A percentile compares a stretch with the other conserved stretches of the same genome.
These are phyloP conservation scores for Datnioides undecimradiatus DNA, from an alignment of 2,113 vertebrate genomes.

Conservation along the genomic window DNA sequence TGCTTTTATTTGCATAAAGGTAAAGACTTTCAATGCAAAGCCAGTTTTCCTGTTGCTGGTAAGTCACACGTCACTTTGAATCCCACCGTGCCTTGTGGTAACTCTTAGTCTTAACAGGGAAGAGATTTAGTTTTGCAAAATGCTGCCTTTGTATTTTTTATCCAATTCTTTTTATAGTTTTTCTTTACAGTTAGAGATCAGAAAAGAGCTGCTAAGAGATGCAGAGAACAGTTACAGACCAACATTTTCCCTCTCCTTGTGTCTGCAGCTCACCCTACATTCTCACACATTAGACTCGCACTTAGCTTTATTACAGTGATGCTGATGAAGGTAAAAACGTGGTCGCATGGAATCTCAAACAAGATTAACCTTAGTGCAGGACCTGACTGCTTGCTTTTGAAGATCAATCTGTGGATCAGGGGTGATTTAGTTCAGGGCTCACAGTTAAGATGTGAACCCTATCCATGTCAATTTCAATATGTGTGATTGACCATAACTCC, in stretches of 20 bases:
- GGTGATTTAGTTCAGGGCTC: constrained; percentile 6
- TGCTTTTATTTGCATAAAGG: too few relatives aligned
- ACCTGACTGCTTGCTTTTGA: constrained; percentile 31
- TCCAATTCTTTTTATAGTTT: too few relatives aligned
- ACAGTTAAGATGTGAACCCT: neutral
- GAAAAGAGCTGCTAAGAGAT: neutral
- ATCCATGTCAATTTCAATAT: neutral
- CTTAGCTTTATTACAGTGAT: constrained; percentile 28
- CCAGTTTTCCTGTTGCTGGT: neutral
- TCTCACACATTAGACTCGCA: neutral
- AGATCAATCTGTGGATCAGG: neutral
- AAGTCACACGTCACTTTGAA: too few relatives aligned
- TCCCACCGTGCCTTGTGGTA: too few relatives aligned
- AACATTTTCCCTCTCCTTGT: too few relatives aligned
- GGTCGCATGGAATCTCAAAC: constrained; percentile 43
- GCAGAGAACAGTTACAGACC: too few relatives aligned
- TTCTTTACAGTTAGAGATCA: neutral
- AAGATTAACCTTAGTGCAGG: constrained; percentile 38
- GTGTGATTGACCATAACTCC: neutral
- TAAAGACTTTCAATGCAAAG: too few relatives aligned
- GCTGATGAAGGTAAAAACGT: constrained; percentile 46
- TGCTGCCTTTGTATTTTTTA: neutral
- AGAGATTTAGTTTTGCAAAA: too few relatives aligned
- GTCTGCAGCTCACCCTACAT: constrained; percentile 2
- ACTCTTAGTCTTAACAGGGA: too few relatives aligned